Evolutionary conservation across 2,113 vertebrate species (phyloP).

Genomic region (Apteryx mantelli): DNA sequence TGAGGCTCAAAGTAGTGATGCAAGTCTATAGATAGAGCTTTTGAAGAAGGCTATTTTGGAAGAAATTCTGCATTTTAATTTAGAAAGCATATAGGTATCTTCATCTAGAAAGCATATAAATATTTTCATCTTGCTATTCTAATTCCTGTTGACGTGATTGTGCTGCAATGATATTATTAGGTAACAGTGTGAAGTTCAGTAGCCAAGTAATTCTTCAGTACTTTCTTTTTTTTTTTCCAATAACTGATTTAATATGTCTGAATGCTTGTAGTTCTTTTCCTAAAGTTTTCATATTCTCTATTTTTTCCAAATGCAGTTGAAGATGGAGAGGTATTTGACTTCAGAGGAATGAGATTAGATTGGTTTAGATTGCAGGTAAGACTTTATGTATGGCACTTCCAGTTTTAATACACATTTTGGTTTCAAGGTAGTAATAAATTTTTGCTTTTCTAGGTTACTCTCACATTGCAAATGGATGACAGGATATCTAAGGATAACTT

Average conservation of each 20-base stretch:
- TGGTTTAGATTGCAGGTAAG: slow-evolving; percentile 98
- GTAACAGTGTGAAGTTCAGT: not conserved
- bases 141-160: not conserved
- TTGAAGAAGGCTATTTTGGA: not conserved
- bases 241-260: not conserved
- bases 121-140: not conserved
- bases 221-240: not conserved
- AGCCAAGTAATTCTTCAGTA: not conserved
- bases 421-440: not conserved
- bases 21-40: not conserved
- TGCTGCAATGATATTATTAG: not conserved
- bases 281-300: not conserved
- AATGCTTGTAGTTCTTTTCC: not conserved
- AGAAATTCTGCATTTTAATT: not conserved
- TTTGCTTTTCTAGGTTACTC: not conserved
- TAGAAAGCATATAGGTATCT: not conserved
- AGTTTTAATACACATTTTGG: not conserved
- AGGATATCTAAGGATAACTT: not conserved
- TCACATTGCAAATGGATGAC: not conserved
- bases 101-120: not conserved
- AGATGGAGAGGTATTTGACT: slow-evolving; percentile 99
- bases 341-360: slow-evolving; percentile 98
- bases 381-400: fast-evolving
- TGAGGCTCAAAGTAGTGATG: not conserved
- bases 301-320: slow-evolving; percentile 85